Evolutionary conservation across 30 jellyfish, hydroid and myxozoan species (phyloP), one percentile per base, ranked within the genome.

Genomic region (Turritopsis dohrnii): DNA sequence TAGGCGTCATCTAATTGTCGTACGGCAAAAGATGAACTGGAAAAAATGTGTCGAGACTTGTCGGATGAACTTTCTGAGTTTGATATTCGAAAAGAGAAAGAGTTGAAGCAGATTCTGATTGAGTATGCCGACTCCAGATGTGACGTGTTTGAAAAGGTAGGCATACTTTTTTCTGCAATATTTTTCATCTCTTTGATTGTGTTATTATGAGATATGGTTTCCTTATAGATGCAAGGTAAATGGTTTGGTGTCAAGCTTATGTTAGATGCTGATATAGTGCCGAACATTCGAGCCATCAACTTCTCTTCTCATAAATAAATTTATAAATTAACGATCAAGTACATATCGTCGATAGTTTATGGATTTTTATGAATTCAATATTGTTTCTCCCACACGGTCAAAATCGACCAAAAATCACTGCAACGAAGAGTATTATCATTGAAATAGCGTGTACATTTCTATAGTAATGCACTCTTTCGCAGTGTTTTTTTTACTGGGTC

Each of bases 161-260:
- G 8, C 19, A 69, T 69, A n/a, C 19, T 7, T 23, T 7, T 69
- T 69, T 69, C 19, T 66, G 28, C 16, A 7, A 19, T 8, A 27
- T 69, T 27, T 0, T 69, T 41, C 5, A 41, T 41, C 60, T 41
- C 60, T 41, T 41, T n/a, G n/a, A n/a, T n/a, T n/a, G n/a, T 0
- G 73, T 60, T 60, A 60, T 0, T 23, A 23, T 23, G 0, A 60
- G 1, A 4, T 69, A 53, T 53, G 52, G 1, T 27, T 54, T 69
- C 52, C 26, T 71, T 71, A 13, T 77, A 90, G 97, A 29, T 90
- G 87, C 97, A 90, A 54, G 86, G 97, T 81, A 90, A 90, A 80
- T 90, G 97, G 97, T 86, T 86, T 54, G 97, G 97, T 28, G 95
- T 90, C n/a, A 77, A 89, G 26, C 89, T 90, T 16, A 85, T 90